These are phyloP conservation scores for Zelostemma sp. DNA, from an alignment of 1,140 invertebrate species.

Conservation along the genomic window DNA sequence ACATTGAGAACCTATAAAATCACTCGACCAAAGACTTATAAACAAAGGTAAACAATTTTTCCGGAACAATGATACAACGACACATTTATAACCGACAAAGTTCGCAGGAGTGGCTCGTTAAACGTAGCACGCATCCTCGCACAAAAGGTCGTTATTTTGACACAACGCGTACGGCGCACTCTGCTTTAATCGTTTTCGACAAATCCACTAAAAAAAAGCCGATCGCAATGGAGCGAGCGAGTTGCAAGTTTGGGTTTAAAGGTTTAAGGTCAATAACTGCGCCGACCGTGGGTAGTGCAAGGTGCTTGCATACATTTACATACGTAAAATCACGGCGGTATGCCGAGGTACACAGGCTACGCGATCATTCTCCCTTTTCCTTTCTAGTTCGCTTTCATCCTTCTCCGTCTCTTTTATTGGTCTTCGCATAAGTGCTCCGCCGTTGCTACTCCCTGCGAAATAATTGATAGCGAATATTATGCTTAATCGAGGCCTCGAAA, in stretches of 20 bases:
- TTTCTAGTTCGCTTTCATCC: conserved; percentile 23
- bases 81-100: too few relatives aligned
- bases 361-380: conserved; percentile 31
- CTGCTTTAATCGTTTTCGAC: conserved; percentile 31
- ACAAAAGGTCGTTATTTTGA: conserved; percentile 3
- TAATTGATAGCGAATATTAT: conserved; percentile 5
- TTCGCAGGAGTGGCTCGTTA: too few relatives aligned
- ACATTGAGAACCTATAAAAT: too few relatives aligned
- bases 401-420: conserved; percentile 5
- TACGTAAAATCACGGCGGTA: conserved; percentile 40
- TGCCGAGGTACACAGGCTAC: conserved; percentile 20
- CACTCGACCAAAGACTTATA: too few relatives aligned
- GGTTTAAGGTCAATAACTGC: conserved; percentile 55
- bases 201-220: conserved; percentile 21
- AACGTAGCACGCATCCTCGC: too few relatives aligned
- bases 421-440: neutral
- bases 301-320: conserved; percentile 54
- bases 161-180: conserved; percentile 16
- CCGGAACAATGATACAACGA: too few relatives aligned
- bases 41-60: too few relatives aligned
- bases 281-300: conserved; percentile 45
- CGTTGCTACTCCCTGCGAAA: conserved; percentile 6
- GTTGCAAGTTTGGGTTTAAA: conserved; percentile 48
- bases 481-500: neutral
- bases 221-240: conserved; percentile 25